Percentiles rank a stretch among this genome's conserved stretches.
phyloP scores from a whole-genome alignment of 1,140 invertebrate species.

The Dreissena rostriformis region DNA sequence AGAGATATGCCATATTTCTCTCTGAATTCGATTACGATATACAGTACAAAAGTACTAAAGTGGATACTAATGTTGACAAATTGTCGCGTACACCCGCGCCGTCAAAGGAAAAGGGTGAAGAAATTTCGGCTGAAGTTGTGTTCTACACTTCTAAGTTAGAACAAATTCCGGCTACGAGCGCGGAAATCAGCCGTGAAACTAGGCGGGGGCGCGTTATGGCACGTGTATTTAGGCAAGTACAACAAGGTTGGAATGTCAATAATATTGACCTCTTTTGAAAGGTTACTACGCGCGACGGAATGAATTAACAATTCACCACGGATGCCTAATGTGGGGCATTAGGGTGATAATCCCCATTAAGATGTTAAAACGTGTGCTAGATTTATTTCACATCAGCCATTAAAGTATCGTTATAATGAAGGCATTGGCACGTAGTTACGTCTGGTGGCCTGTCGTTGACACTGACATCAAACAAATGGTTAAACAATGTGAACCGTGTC shows the following conservation, averaged over 20 bases:
- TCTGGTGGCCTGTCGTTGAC: constrained; percentile 83
- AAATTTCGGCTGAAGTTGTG: too few relatives aligned
- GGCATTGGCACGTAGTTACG: constrained; percentile 80
- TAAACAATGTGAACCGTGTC: constrained; percentile 81
- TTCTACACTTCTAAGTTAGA: constrained; percentile 81
- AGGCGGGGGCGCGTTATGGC: constrained; percentile 5
- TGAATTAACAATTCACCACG: constrained; percentile 52
- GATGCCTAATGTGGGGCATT: constrained; percentile 56
- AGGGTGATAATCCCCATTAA: constrained; percentile 78
- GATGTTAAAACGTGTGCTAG: constrained; percentile 74
- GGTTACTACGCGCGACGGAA: constrained; percentile 21
- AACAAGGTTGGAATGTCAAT: constrained; percentile 28
- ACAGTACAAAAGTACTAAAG: constrained; percentile 5
- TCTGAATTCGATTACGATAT: background rate
- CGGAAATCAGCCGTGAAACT: background rate
- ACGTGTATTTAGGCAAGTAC: background rate
- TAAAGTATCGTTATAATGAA: constrained; percentile 84
- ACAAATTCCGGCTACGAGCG: constrained; percentile 57
- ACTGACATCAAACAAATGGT: constrained; percentile 78
- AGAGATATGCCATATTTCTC: constrained; percentile 74
- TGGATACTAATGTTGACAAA: background rate
- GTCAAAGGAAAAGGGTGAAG: too few relatives aligned
- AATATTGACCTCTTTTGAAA: background rate
- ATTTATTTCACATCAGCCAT: constrained; percentile 82
- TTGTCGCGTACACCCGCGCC: background rate